phyloP scores from a whole-genome alignment of 2,797 vertebrate genomes.

The Cynodonichthys magdalenae region DNA sequence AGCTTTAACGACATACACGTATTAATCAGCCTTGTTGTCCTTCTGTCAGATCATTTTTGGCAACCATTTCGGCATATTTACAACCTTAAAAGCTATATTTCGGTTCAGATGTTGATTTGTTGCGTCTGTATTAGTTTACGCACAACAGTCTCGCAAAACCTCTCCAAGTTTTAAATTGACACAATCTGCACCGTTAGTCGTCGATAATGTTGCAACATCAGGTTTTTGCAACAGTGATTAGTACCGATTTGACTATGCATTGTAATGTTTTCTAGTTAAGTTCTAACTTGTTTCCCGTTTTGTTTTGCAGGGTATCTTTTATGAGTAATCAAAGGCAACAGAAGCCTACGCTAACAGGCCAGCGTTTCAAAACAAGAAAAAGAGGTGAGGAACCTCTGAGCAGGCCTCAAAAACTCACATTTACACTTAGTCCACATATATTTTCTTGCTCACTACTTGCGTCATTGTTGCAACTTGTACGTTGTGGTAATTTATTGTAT shows the following conservation, averaged over 20 bases:
- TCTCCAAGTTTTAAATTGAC: not conserved
- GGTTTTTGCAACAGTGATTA: not conserved
- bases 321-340: conserved; percentile 99
- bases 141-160: not conserved
- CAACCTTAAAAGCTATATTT: too few species aligned
- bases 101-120: not conserved
- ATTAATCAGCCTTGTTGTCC: not conserved
- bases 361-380: conserved; percentile 99
- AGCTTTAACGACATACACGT: not conserved
- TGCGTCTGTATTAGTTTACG: not conserved
- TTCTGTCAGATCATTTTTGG: fast-evolving
- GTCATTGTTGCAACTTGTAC: too few species aligned
- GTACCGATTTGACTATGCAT: too few species aligned
- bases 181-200: not conserved
- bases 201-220: not conserved
- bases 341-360: conserved; percentile 99
- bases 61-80: not conserved
- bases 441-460: too few species aligned
- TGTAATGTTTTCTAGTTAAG: not conserved
- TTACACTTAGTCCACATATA: too few species aligned
- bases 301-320: conserved; percentile 91
- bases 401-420: too few species aligned
- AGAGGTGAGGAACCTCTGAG: conserved; percentile 83
- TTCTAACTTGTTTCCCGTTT: not conserved
- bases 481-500: too few species aligned